Evolutionary conservation across 2,888 invertebrate species (phyloP).

Genomic region (Cephus nigrinus): DNA sequence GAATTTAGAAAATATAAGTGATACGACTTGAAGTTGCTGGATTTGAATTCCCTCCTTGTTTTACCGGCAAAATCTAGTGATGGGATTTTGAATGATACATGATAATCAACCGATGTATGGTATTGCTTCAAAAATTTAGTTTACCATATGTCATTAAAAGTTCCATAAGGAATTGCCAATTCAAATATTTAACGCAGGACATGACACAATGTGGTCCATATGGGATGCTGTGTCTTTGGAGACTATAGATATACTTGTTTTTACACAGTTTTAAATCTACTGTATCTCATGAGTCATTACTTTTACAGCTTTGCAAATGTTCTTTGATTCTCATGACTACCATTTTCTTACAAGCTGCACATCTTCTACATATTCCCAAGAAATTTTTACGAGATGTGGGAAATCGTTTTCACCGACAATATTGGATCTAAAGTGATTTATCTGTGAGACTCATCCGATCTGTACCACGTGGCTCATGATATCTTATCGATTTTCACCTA

Average conservation of each 20-base stretch:
- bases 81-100: too few species aligned
- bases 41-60: too few species aligned
- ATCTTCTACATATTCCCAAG: background rate
- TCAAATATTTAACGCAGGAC: background rate
- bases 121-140: too few species aligned
- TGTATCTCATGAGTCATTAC: background rate
- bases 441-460: background rate
- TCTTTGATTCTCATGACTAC: background rate
- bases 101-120: too few species aligned
- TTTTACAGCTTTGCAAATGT: background rate
- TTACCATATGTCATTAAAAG: background rate
- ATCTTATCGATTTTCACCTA: background rate
- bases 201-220: background rate
- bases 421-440: background rate
- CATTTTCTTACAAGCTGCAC: background rate
- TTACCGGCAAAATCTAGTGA: too few species aligned
- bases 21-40: too few species aligned
- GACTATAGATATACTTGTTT: background rate
- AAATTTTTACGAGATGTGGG: background rate
- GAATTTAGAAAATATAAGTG: too few species aligned
- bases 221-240: background rate
- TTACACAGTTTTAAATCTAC: background rate
- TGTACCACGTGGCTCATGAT: background rate
- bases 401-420: background rate
- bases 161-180: background rate